Percentiles rank a stretch among this genome's conserved stretches.
phyloP scores from a whole-genome alignment of 2,888 invertebrate species.

The Spodoptera exigua region DNA sequence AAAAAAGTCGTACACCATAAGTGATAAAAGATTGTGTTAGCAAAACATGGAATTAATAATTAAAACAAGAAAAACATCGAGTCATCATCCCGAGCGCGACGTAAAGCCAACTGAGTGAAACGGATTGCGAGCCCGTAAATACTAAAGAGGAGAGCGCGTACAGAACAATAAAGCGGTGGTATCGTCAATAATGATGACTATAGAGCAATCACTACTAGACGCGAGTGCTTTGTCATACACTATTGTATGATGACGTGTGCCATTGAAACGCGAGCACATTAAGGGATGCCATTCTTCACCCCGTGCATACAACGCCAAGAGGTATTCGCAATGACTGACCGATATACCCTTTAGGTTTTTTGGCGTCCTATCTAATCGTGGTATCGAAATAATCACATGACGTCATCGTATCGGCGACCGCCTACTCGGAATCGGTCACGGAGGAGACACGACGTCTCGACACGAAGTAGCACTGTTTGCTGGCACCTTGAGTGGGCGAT shows the following conservation, averaged over 20 bases:
- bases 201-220: constrained; percentile 9
- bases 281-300: background rate
- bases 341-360: background rate
- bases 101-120: constrained; percentile 16
- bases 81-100: constrained; percentile 14
- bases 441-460: constrained; percentile 14
- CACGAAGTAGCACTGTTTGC: background rate
- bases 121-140: constrained; percentile 5
- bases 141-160: constrained; percentile 9
- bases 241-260: background rate
- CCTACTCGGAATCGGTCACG: constrained; percentile 12
- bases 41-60: constrained; percentile 4
- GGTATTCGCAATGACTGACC: background rate
- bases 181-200: constrained; percentile 19
- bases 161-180: constrained; percentile 7
- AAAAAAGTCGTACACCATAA: no score
- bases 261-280: background rate
- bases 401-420: background rate
- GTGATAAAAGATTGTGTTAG: no score
- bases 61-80: constrained; percentile 10
- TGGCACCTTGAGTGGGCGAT: constrained; percentile 20
- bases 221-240: constrained; percentile 6
- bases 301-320: background rate
- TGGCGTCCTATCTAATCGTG: background rate
- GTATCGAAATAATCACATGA: constrained; percentile 21